phyloP scores from a whole-genome alignment of 2,888 invertebrate species.

The Entomobrya proxima region DNA sequence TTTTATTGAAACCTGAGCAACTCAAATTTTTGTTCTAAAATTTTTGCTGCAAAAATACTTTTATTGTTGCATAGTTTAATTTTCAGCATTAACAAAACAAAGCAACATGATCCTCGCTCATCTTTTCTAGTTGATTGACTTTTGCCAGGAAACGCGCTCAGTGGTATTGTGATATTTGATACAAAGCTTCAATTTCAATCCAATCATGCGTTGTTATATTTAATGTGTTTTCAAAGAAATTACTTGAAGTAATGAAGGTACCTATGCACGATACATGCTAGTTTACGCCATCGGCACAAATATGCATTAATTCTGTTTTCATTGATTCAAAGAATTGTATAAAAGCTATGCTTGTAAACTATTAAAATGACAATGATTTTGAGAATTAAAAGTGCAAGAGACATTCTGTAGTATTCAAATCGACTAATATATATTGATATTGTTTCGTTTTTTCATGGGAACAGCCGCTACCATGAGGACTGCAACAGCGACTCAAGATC shows the following conservation, averaged over 20 bases:
- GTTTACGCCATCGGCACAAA: too few species aligned
- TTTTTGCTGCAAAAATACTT: background rate
- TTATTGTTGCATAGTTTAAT: background rate
- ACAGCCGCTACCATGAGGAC: constrained; percentile 75
- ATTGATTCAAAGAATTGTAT: too few species aligned
- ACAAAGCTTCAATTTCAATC: constrained; percentile 34
- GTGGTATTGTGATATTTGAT: background rate
- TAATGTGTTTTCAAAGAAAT: background rate
- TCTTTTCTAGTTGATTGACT: constrained; percentile 59
- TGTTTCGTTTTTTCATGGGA: constrained; percentile 43
- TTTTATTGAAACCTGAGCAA: background rate
- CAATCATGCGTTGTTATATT: constrained; percentile 37
- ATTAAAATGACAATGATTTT: too few species aligned
- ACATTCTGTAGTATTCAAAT: background rate
- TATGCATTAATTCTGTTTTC: too few species aligned
- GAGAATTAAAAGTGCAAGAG: too few species aligned
- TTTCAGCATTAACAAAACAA: background rate
- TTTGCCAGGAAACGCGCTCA: constrained; percentile 56
- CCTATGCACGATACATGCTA: background rate
- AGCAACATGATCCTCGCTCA: background rate
- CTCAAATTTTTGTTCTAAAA: too few species aligned
- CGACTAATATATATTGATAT: background rate
- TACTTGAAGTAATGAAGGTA: background rate
- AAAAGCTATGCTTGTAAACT: too few species aligned
- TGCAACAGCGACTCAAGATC: constrained; percentile 75